A percentile compares a stretch with the other conserved stretches of the same genome.
Evolutionary conservation across 2,797 vertebrate species (phyloP).

Genomic region (Leuciscus waleckii): DNA sequence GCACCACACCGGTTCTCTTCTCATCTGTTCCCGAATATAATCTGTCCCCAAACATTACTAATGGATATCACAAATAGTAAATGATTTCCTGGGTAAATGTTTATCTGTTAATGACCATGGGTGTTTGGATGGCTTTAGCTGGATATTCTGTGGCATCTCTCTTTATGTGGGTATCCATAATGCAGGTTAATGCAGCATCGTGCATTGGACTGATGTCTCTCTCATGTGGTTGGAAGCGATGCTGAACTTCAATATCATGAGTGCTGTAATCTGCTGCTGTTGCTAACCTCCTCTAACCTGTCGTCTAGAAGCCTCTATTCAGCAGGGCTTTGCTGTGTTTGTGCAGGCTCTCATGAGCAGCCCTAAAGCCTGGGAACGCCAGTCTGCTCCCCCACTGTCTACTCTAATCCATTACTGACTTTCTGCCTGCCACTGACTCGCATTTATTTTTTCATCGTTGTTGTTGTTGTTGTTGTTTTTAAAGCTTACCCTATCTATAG

Average conservation of each 20-base stretch:
- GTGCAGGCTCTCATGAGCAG: constrained; percentile 45
- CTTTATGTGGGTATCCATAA: background rate
- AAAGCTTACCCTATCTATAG: constrained; percentile 19
- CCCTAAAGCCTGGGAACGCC: constrained; percentile 49
- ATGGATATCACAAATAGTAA: background rate
- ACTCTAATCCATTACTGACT: constrained; percentile 52
- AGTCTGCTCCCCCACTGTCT: constrained; percentile 44
- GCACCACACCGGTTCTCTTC: background rate
- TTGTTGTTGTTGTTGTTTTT: constrained; percentile 11
- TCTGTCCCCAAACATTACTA: background rate
- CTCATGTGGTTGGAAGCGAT: constrained; percentile 39
- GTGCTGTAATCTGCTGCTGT: constrained; percentile 71
- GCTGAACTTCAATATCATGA: constrained; percentile 60
- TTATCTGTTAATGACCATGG: background rate
- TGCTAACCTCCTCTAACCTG: constrained; percentile 50
- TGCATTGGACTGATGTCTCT: constrained; percentile 30
- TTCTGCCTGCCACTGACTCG: constrained; percentile 42
- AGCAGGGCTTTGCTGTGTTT: constrained; percentile 55
- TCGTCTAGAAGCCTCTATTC: constrained; percentile 20
- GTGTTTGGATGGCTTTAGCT: background rate
- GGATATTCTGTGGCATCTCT: background rate
- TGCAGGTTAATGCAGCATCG: constrained; percentile 10
- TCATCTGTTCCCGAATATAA: background rate
- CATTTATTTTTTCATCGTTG: constrained; percentile 41
- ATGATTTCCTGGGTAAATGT: background rate